Evolutionary conservation across 2,888 invertebrate genomes (phyloP).

Genomic region (Napeogenes sylphis): DNA sequence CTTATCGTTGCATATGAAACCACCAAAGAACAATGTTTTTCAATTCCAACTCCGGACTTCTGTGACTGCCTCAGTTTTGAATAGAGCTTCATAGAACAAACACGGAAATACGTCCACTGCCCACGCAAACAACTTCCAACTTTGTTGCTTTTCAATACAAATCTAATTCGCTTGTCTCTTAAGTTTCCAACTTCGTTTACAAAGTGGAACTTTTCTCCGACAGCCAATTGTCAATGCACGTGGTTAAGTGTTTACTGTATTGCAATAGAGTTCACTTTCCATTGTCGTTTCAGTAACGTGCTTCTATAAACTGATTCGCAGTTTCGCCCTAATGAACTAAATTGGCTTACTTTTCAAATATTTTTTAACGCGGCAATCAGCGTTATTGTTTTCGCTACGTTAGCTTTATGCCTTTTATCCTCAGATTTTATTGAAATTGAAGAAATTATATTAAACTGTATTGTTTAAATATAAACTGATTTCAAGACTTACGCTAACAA

Average conservation of each 20-base stretch:
- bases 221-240: conserved; percentile 10
- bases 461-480: not conserved
- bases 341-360: conserved; percentile 18
- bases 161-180: conserved; percentile 20
- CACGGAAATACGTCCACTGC: conserved; percentile 22
- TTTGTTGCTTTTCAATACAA: conserved; percentile 22
- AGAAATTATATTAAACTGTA: not conserved
- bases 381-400: conserved; percentile 11
- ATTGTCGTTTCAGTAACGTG: conserved; percentile 8
- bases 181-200: conserved; percentile 14
- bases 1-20: conserved; percentile 13
- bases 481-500: not conserved
- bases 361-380: conserved; percentile 18
- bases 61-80: conserved; percentile 31
- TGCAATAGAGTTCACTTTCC: conserved; percentile 30
- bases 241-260: conserved; percentile 19
- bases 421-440: not conserved
- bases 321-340: conserved; percentile 14
- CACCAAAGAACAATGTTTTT: conserved; percentile 31
- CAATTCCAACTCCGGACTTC: conserved; percentile 38
- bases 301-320: conserved; percentile 3
- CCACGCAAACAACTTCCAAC: conserved; percentile 25
- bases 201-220: conserved; percentile 13
- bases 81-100: conserved; percentile 36
- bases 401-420: conserved; percentile 11